Percentiles rank a stretch among this genome's conserved stretches.
phyloP scores from a whole-genome alignment of 2,113 vertebrate genomes.

The Gymnorhina tibicen region DNA sequence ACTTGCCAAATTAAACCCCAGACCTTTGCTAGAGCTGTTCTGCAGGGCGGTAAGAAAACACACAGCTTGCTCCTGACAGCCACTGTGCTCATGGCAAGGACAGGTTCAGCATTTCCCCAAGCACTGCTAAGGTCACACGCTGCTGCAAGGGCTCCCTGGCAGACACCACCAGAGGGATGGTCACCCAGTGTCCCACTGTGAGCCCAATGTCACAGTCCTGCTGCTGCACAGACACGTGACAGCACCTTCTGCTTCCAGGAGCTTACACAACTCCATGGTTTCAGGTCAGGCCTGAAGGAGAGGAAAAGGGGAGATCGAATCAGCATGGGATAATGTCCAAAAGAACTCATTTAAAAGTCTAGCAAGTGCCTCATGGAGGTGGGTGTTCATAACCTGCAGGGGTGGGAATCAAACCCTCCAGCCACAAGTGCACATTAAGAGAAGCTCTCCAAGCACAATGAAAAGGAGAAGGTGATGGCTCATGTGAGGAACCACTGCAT shows the following conservation, averaged over 20 bases:
- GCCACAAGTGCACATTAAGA: background rate
- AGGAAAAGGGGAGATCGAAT: background rate
- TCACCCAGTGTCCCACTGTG: background rate
- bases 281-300: background rate
- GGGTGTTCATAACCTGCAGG: background rate
- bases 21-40: background rate
- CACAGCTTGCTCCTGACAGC: background rate
- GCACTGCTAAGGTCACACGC: background rate
- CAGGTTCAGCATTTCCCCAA: background rate
- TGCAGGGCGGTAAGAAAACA: background rate
- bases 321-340: accelerated
- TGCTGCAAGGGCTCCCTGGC: background rate
- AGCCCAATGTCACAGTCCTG: background rate
- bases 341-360: accelerated
- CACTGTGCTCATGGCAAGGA: background rate
- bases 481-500: background rate
- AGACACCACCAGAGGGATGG: background rate
- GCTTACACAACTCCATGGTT: background rate
- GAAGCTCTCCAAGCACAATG: background rate
- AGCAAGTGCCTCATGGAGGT: background rate
- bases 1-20: background rate
- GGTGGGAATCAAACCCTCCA: background rate
- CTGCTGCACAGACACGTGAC: accelerated
- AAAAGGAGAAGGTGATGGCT: background rate
- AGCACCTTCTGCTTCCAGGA: background rate